Base-by-base conservation (phyloP, 23 tunicate genomes). In the Clavelina lepadiformis region DNA sequence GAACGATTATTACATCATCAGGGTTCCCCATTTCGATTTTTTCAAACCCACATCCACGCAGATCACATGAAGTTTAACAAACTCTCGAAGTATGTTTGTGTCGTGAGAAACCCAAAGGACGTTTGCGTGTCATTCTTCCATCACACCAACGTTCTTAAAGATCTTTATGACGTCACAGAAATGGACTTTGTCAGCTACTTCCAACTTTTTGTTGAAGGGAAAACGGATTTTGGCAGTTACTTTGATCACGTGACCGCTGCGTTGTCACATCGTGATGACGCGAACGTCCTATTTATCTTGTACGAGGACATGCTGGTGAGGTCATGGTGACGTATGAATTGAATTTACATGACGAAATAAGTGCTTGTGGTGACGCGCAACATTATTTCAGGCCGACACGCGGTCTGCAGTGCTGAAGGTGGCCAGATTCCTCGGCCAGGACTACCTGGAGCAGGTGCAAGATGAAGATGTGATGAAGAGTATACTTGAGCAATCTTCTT, bases 41-140 rank as follows among this genome's bases (percentile, higher is more conserved):
- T 34, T 21, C 74, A 68, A 1, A 50, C 62, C 32, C 74, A 68
- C 25, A 1, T 68, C 28, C 13, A 41, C 15, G 30, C 41, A 5
- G 61, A 50, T 5, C 41, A 15, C 1, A 6, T 68, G 11, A 22
- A 33, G 5, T 21, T 5, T 2, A 2, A 11, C n/a, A 21, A 51
- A 3, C 28, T 13, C 11, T 3, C 41, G 3, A 68, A 68, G 61
- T 46, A 11, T 15, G 23, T 68, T 32, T 68, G 61, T 29, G 44
- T 68, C 5, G 31, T 51, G 34, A 49, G 74, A 22, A 50, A 68
- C 50, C 74, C 74, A 15, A 68, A 68, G 45, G 74, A 68, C 24
- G 74, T 68, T 28, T 68, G 74, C 41, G 44, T 30, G 23, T 68
- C 74, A 15, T 68, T 49, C 32, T 68, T 22, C 24, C 61, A 68